Evolutionary conservation across 2,113 vertebrate genomes (phyloP), one percentile per base, ranked within the genome.

Genomic region (Urocolius indicus): DNA sequence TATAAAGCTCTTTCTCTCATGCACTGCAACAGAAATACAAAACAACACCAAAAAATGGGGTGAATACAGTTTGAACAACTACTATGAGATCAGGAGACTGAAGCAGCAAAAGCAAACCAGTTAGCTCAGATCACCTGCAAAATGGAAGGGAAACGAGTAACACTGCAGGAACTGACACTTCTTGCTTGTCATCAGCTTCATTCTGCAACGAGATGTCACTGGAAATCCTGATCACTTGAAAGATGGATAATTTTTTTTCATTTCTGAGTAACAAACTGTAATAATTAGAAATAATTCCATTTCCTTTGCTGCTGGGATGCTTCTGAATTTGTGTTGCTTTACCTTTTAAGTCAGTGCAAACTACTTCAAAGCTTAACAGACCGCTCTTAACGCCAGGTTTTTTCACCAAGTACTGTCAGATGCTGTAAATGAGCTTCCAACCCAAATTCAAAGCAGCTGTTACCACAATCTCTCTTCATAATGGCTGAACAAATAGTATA

Each of bases 401-500:
- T 74, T 27, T 17, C 49, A 90, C 46, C 57, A 87, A 65, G 45
- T 41, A 38, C 62, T 36, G 51, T 87, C 82, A 76, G 68, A 84
- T 81, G 52, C 41, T 45, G 46, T 29, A 79, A 69, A 71, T 3
- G 66, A 86, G 69, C 73, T 89, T 66, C 46, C 86, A 94, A 7
- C 22, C 27, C 59, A 63, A 61, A 91, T 26, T n/a, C 58, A 67
- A 84, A 89, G 84, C 90, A 91, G 95, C 79, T 93, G 79, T 32
- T 83, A 54, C 75, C 59, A 74, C 5, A 5, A 6, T 23, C 76
- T n/a, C 62, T 43, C 36, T 58, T 63, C 30, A 27, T 1, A 17
- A 61, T 1, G 10, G 18, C 62, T 80, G 83, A 48, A 76, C 13
- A 86, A 83, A 41, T 2, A 16, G 30, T 52, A 63, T 16, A 82